Evolutionary conservation across 2,113 vertebrate species (phyloP).

Genomic region (Hoplias malabaricus): DNA sequence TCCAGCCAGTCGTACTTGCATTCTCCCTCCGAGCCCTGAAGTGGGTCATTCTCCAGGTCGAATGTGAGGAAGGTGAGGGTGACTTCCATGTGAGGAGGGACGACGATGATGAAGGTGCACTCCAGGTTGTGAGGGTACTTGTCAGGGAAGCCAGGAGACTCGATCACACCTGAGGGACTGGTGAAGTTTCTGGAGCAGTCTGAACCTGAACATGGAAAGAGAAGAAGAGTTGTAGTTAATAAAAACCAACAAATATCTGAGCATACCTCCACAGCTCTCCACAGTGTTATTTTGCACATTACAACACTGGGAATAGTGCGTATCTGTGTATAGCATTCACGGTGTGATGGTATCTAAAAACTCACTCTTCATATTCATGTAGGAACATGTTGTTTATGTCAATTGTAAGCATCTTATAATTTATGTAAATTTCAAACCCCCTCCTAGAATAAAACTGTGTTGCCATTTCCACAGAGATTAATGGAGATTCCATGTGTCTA

Average conservation of each 20-base stretch:
- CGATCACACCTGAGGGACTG: conserved; percentile 84
- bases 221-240: not conserved
- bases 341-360: too few relatives aligned
- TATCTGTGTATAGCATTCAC: too few relatives aligned
- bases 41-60: conserved; percentile 94
- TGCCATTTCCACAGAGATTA: too few relatives aligned
- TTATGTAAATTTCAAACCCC: too few relatives aligned
- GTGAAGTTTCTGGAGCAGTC: conserved; percentile 98
- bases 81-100: conserved; percentile 93
- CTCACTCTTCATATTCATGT: too few relatives aligned
- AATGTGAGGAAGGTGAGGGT: conserved; percentile 92
- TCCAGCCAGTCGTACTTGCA: conserved; percentile 99
- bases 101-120: conserved; percentile 92
- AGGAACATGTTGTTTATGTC: too few relatives aligned
- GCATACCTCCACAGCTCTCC: not conserved
- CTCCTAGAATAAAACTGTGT: too few relatives aligned
- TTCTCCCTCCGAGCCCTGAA: conserved; percentile 88
- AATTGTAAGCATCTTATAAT: too few relatives aligned
- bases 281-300: too few relatives aligned
- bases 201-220: conserved; percentile 76
- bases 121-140: conserved; percentile 98
- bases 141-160: conserved; percentile 94
- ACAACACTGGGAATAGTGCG: too few relatives aligned
- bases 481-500: not conserved
- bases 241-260: not conserved